Conservation (phyloP, 2,888 invertebrate species). For the Lottia gigantea region DNA sequence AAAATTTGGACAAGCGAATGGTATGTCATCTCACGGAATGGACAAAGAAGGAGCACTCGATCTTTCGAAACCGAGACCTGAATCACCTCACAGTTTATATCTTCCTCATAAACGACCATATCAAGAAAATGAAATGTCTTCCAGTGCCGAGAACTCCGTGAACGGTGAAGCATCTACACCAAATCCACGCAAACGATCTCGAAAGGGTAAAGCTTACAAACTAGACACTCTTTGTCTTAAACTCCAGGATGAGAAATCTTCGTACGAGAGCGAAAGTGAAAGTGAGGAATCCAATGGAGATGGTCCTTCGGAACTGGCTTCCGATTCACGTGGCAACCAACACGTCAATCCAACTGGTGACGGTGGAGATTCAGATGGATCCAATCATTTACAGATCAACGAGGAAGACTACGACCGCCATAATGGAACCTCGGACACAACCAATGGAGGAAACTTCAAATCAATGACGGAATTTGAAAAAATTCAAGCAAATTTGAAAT, state of each 20-base stretch:
- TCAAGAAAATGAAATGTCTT: constrained; percentile 33
- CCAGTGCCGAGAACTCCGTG: constrained; percentile 40
- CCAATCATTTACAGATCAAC: constrained; percentile 15
- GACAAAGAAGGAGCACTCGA: constrained; percentile 54
- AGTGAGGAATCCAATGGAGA: constrained; percentile 29
- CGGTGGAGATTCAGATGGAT: constrained; percentile 7
- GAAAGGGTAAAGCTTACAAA: constrained; percentile 89
- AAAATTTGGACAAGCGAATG: constrained; percentile 43
- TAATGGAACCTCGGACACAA: constrained; percentile 19
- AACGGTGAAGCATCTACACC: constrained; percentile 4
- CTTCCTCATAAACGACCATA: constrained; percentile 17
- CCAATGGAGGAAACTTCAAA: constrained; percentile 22
- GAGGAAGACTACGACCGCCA: constrained; percentile 26
- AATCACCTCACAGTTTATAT: constrained; percentile 31
- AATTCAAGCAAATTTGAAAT: constrained; percentile 32
- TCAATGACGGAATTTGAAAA: constrained; percentile 28
- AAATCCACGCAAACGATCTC: constrained; percentile 74
- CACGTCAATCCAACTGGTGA: constrained; percentile 1
- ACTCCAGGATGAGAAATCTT: constrained; percentile 51
- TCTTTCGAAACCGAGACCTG: constrained; percentile 55
- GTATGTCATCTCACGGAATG: constrained; percentile 7
- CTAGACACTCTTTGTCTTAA: constrained; percentile 73
- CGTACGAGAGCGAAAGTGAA: constrained; percentile 19
- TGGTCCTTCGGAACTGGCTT: constrained; percentile 7
- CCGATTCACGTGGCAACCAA: constrained; percentile 12